Conservation (phyloP, 1,140 invertebrate genomes). For the Trichonephila inaurata region DNA sequence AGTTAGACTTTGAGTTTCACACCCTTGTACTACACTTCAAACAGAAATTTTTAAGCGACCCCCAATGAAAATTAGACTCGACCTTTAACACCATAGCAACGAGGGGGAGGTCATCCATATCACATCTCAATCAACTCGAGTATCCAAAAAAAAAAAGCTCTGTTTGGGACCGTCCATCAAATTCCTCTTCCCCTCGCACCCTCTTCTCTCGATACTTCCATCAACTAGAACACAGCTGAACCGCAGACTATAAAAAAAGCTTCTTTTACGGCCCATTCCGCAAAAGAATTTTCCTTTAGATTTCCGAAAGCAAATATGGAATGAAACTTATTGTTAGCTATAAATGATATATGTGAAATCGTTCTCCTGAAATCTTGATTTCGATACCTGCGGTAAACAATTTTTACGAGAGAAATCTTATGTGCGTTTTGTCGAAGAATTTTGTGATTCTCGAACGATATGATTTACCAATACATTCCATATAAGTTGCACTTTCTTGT, state of each 20-base stretch:
- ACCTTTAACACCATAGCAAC: not conserved
- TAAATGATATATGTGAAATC: not conserved
- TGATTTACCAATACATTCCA: too few species aligned
- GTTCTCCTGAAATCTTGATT: not conserved
- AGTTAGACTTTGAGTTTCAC: too few species aligned
- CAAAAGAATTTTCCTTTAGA: not conserved
- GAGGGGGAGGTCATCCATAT: slow-evolving; percentile 56
- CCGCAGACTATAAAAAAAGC: slow-evolving; percentile 6
- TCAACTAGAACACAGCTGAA: slow-evolving; percentile 21
- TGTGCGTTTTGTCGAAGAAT: not conserved
- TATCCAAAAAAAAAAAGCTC: slow-evolving; percentile 56
- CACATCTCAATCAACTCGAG: slow-evolving; percentile 65
- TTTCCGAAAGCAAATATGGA: slow-evolving; percentile 1
- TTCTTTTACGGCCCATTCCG: slow-evolving; percentile 21
- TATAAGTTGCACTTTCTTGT: not conserved
- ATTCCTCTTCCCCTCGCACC: not conserved
- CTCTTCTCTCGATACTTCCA: not conserved
- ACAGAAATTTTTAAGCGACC: not conserved
- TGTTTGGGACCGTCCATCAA: slow-evolving; percentile 55
- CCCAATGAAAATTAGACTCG: not conserved
- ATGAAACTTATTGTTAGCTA: not conserved
- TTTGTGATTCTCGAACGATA: not conserved
- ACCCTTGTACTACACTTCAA: too few species aligned
- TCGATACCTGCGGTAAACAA: not conserved
- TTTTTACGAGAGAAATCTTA: not conserved